Evolutionary conservation across 2,888 invertebrate species (phyloP), one percentile per base, ranked within the genome.

Genomic region (Mesodorylaimus sp.): DNA sequence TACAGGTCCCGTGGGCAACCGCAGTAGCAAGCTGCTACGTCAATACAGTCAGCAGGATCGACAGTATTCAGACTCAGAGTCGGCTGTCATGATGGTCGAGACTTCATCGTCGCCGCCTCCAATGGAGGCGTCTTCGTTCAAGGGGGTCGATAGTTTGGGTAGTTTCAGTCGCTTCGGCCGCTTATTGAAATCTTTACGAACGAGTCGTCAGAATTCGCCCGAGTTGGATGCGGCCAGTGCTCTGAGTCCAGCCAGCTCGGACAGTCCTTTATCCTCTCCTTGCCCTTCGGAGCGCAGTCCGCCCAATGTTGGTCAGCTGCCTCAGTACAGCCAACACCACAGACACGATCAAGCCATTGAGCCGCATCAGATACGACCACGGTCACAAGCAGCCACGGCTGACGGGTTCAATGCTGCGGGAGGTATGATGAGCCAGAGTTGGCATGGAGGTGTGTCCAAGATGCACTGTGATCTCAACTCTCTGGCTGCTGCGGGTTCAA

Each of bases 111-210:
- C n/a, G n/a, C n/a, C n/a, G n/a, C n/a, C n/a, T n/a, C n/a, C n/a
- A n/a, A n/a, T n/a, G n/a, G n/a, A n/a, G n/a, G n/a, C 5, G 10
- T 45, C 7, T 24, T 32, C 16, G 10, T 50, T 55, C 26, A 55
- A 58, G 36, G 58, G 59, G 16, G 59, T 58, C 19, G 59, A 59
- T 43, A 50, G 55, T 7, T 51, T 60, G 7, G 60, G 58, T 1
- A 59, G 59, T n/a, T 55, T 60, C 25, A 58, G 54, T 44, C 53
- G 60, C 24, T 56, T 60, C 43, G 56, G 57, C 5, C 57, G 57
- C 37, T 52, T 60, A 1, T 52, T 60, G 26, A 55, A 58, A 44
- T 58, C 58, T 27, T 54, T 59, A 36, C 51, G 59, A 26, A 7
- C 21, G 7, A 46, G 54, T 16, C 54, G 57, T 42, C 56, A 55